Base-by-base conservation (phyloP, 64 coral and sea anemone genomes). In the Trachythela sp. region DNA sequence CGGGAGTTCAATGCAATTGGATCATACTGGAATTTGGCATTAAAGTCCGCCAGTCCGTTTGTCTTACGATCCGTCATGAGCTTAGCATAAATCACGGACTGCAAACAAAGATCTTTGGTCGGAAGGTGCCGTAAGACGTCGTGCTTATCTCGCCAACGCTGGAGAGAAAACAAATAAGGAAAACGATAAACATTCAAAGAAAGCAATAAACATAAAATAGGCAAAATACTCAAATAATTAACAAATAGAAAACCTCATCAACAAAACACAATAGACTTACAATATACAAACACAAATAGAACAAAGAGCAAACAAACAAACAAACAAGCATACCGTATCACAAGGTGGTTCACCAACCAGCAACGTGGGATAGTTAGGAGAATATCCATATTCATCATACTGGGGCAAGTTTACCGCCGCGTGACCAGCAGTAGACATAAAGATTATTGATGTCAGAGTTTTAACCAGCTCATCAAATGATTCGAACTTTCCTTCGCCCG, bases 381-480 rank as follows among this genome's bases (percentile, higher is more conserved):
- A 39, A 91, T 87, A 98, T n/a, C 93, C 91, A 36, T 98, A 98
- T 41, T 98, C 91, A 70, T 97, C 95, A 59, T 94, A 97, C 38
- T 97, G 95, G 32, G 95, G 88, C n/a, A 89, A 90, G 36, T 94
- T 98, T 8, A 93, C 93, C 13, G 95, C 95, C 0, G 95, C 91
- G 58, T 98, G 90, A 10, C 88, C 91, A 9, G 90, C 95, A 0
- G 95, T 98, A 32, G 90, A 91, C 48, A 68, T 84, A 51, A 92
- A 98, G 20, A 98, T 88, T 59, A 98, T 98, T 11, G 93, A 98
- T 0, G 95, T 92, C 20, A 98, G 54, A 39, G 88, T 59, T 9
- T 89, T 56, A 33, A 92, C 84, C 9, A 98, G 91, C 36, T 98
- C 88, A n/a, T 92, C 56, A 36, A 84, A 85, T 13, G 88, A 86